Base-by-base conservation (phyloP, 2,797 vertebrate species). In the Lacerta viridis region DNA sequence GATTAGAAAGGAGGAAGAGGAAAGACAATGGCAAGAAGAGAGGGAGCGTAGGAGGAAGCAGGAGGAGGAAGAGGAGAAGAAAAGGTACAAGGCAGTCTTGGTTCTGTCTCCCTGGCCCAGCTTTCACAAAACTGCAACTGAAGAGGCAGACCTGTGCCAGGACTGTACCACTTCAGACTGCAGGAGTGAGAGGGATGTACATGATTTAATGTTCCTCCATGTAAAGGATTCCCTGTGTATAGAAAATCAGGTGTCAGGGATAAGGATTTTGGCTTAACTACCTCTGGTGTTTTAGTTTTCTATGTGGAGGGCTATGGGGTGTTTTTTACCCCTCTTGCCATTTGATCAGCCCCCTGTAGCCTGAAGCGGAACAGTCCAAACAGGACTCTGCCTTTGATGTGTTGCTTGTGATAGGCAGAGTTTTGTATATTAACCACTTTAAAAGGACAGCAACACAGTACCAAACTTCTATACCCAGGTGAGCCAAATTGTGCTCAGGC, bases 21-120 rank as follows among this genome's bases (percentile, higher is more conserved):
- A 96, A 93, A 89, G 71, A 33, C 96, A 88, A 4, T 94, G 96
- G 69, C 95, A 97, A 91, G 96, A 97, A 95, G 96, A 97, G 76
- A 93, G 91, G 20, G 95, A 91, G 91, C 96, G 91, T 87, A 96
- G 96, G 93, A 93, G 64, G 94, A 91, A 94, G 83, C 94, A 93
- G 90, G 94, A 93, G 91, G 96, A 95, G 93, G 95, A 96, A 87
- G 90, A 95, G 89, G 93, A 95, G 93, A 94, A 91, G 88, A 88
- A 96, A 94, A 96, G 94, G 95, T 96, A 96, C 85, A 79, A 41
- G 85, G 84, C 90, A 25, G 36, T 8, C 68, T 2, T 15, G 11
- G 18, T 29, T 33, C 66, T 74, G 25, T 82, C 74, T 80, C 76
- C 81, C 43, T 46, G 83, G 27, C n/a, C 18, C 66, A 5, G 3